Base-by-base conservation (phyloP, 2,113 vertebrate species). In the Martes martes region DNA sequence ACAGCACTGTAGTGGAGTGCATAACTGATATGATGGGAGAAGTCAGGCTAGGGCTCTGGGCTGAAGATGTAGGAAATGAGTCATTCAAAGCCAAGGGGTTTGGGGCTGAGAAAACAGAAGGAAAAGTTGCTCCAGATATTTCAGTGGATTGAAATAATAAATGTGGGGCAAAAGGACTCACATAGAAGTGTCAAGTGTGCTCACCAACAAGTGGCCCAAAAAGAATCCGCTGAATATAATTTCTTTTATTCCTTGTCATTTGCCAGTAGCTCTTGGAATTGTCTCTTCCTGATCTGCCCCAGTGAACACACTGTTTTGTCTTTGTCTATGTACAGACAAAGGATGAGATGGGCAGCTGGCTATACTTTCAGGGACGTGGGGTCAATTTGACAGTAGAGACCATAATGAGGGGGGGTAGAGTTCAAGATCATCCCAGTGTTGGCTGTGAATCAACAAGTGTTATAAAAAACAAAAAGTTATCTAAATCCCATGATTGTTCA, bases 181-280 rank as follows among this genome's bases (percentile, higher is more conserved):
- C 9, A 57, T 52, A 84, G 57, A 86, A 8, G 4, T 61, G 7
- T 14, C 13, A 47, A 65, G 26, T n/a, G 19, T 67, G 61, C 26
- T 8, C 9, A 74, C 57, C 33, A 59, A 69, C 42, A 74, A 69
- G 57, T 26, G 13, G 5, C 89, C 85, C 63, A 83, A 1, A 78
- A 91, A 86, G 45, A 82, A 42, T 92, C 69, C 39, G 13, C 8
- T 63, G 24, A 11, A n/a, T n/a, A 50, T 47, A 23, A 28, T 87
- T 95, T 87, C 23, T 18, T 73, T 81, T 90, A 65, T 76, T 67
- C 28, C 42, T 91, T 96, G 74, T 83, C 86, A 82, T 92, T 78
- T 92, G 16, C 50, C 95, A 73, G 61, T 18, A 79, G 28, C 6
- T 13, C 21, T 39, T 79, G 23, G 11, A 86, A 81, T 6, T 82